A percentile compares a stretch with the other conserved stretches of the same genome.
phyloP scores from a whole-genome alignment of 2,113 vertebrate genomes.

The Anseranas semipalmata region DNA sequence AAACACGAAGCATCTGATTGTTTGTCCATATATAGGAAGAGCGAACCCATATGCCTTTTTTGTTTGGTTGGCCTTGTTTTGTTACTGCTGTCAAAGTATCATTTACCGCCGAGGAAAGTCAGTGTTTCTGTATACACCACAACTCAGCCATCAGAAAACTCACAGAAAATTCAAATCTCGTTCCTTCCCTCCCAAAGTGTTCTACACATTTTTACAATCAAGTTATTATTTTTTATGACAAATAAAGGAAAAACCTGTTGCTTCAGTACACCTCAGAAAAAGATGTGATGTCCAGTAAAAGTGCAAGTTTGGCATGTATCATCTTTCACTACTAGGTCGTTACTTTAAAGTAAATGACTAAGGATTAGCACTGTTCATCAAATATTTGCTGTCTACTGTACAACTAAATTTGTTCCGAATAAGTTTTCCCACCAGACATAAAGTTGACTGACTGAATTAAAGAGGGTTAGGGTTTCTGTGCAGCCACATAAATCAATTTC shows the following conservation, averaged over 20 bases:
- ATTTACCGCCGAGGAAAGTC: not conserved
- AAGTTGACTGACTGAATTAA: not conserved
- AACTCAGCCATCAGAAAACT: conserved; percentile 31
- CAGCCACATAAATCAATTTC: fast-evolving
- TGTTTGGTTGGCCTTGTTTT: not conserved
- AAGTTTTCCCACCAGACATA: not conserved
- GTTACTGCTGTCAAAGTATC: not conserved
- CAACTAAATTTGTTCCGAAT: not conserved
- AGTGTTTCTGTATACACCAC: conserved; percentile 6
- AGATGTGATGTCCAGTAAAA: not conserved
- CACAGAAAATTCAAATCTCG: conserved; percentile 4
- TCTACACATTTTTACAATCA: not conserved
- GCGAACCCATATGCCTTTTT: not conserved
- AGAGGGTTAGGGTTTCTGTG: not conserved
- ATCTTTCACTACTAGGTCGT: not conserved
- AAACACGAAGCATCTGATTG: not conserved
- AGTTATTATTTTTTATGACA: not conserved
- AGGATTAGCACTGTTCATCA: not conserved
- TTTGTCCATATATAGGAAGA: not conserved
- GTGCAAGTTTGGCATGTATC: not conserved
- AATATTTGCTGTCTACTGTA: not conserved
- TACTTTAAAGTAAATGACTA: not conserved
- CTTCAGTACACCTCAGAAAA: not conserved
- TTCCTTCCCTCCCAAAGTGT: not conserved
- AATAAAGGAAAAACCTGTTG: not conserved